Conservation (phyloP, 2,888 invertebrate genomes). For the Aspidiotus rigidus region DNA sequence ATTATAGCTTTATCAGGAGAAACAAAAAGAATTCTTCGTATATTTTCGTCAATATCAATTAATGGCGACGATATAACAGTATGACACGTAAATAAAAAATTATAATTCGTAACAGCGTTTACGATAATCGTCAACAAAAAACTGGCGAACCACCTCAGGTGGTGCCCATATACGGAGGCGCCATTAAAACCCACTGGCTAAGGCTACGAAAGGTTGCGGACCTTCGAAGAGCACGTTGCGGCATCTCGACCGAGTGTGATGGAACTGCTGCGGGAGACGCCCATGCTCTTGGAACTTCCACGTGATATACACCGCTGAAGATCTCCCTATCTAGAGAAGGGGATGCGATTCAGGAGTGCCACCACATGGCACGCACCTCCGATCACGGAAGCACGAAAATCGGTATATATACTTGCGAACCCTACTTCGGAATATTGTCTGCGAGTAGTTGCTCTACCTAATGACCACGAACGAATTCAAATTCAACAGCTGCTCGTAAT, state of each 20-base stretch:
- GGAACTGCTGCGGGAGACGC: constrained; percentile 16
- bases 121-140: background rate
- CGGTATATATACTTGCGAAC: too few relatives aligned
- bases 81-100: too few relatives aligned
- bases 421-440: too few relatives aligned
- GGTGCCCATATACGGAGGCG: constrained; percentile 29
- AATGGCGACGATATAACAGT: too few relatives aligned
- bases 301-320: constrained; percentile 30
- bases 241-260: constrained; percentile 9
- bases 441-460: too few relatives aligned
- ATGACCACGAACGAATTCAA: too few relatives aligned
- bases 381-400: background rate
- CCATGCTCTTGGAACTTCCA: constrained; percentile 31
- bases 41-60: too few relatives aligned
- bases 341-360: constrained; percentile 32
- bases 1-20: too few relatives aligned
- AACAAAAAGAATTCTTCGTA: too few relatives aligned
- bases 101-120: too few relatives aligned
- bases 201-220: constrained; percentile 13
- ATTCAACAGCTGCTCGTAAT: too few relatives aligned
- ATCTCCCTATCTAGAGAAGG: constrained; percentile 26
- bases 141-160: constrained; percentile 25
- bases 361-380: constrained; percentile 32
- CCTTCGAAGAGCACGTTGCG: constrained; percentile 22
- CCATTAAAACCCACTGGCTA: constrained; percentile 28